Percentiles rank a stretch among this genome's conserved stretches.
phyloP scores from a whole-genome alignment of 2,113 vertebrate genomes.

The Pteruthius melanotis region DNA sequence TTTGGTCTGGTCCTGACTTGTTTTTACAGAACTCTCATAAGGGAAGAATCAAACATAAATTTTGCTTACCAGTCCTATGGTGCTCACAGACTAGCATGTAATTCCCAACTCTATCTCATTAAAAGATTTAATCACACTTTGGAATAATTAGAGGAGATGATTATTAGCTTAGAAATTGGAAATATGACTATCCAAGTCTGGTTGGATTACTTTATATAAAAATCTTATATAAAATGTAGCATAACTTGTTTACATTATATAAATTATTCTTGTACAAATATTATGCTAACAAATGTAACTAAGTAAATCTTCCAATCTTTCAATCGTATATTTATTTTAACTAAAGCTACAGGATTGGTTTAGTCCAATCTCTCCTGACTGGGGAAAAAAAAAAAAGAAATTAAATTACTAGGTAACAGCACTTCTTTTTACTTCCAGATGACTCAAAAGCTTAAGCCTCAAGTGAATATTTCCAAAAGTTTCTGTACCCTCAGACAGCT shows the following conservation, averaged over 20 bases:
- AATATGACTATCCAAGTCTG: neutral
- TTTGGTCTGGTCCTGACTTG: neutral
- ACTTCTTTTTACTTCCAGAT: neutral
- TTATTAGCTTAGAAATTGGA: neutral
- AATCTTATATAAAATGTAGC: neutral
- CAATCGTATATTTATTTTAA: neutral
- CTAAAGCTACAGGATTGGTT: neutral
- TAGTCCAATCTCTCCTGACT: neutral
- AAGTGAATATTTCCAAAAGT: neutral
- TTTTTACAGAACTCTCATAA: neutral
- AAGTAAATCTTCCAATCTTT: neutral
- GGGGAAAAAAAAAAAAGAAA: neutral
- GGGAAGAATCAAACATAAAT: neutral
- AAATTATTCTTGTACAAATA: neutral
- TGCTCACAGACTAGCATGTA: neutral
- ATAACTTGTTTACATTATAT: neutral
- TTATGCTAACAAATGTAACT: neutral
- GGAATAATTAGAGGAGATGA: neutral
- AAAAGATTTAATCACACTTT: neutral
- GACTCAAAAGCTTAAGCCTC: neutral
- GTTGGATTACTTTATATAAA: neutral
- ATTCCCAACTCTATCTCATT: neutral
- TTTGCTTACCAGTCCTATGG: neutral
- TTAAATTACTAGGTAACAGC: neutral
- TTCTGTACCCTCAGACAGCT: neutral